These are phyloP conservation scores for Microtus richardsoni DNA, from an alignment of 2,113 vertebrate genomes.

Conservation along the genomic window DNA sequence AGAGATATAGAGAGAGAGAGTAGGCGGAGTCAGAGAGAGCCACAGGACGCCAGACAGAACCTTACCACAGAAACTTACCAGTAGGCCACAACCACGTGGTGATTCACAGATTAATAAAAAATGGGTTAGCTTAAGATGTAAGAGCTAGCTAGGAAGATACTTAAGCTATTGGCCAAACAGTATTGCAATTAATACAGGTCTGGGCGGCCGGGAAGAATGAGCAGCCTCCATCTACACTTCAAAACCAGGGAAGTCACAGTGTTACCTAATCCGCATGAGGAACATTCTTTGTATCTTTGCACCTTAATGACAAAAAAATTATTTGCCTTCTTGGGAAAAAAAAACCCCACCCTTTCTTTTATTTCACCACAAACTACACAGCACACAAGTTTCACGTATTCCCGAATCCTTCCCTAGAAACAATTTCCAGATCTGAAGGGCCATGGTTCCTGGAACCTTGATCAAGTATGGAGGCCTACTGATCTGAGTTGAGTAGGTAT, in stretches of 20 bases:
- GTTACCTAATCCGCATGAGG: not conserved
- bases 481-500: not conserved
- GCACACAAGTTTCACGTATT: not conserved
- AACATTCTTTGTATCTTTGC: not conserved
- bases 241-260: not conserved
- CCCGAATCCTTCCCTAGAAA: conserved; percentile 26
- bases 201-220: no score
- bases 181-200: no score
- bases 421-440: not conserved
- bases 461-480: not conserved
- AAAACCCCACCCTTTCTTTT: not conserved
- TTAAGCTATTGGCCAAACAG: no score
- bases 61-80: no score
- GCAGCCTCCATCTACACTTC: not conserved
- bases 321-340: not conserved
- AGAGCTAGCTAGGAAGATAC: no score
- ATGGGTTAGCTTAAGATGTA: no score
- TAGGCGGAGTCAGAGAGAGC: no score
- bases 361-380: not conserved
- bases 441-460: not conserved
- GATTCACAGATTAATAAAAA: no score
- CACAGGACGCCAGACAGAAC: no score
- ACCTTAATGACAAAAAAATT: not conserved
- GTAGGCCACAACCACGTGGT: no score
- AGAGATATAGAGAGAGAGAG: no score